Conservation (phyloP, 2,888 invertebrate species). For the Spisula subtruncata region DNA sequence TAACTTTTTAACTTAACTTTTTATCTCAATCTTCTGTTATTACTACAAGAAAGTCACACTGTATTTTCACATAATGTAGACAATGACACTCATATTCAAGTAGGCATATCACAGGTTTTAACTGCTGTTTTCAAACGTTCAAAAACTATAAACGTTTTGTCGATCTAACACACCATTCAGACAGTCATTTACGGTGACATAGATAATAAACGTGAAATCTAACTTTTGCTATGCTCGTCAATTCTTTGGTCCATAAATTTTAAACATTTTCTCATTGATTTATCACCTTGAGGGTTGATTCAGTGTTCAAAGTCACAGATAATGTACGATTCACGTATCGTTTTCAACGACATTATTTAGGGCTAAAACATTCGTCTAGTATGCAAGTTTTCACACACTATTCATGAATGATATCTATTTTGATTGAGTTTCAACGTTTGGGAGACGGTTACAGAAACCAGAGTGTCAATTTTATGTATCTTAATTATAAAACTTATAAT, state of each 20-base stretch:
- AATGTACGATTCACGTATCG: no score
- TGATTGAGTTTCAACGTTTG: background rate
- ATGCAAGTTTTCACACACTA: background rate
- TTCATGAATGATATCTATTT: background rate
- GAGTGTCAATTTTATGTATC: no score
- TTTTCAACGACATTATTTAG: background rate
- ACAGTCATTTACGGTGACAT: background rate
- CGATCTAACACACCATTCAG: background rate
- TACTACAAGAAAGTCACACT: no score
- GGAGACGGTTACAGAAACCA: background rate
- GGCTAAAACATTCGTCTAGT: background rate
- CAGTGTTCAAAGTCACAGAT: background rate
- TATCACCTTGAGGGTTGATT: background rate
- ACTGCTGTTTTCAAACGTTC: background rate
- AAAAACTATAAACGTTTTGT: no score
- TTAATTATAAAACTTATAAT: no score
- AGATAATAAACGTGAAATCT: background rate
- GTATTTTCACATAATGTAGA: no score
- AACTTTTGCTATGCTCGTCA: background rate
- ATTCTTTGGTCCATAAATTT: conserved; percentile 8
- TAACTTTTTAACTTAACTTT: no score
- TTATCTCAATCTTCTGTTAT: no score
- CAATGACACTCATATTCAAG: no score
- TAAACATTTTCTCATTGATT: conserved; percentile 5
- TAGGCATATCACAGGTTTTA: background rate